These are phyloP conservation scores for Dasysyrphus tricinctus DNA, from an alignment of 2,888 invertebrate species.

Conservation along the genomic window DNA sequence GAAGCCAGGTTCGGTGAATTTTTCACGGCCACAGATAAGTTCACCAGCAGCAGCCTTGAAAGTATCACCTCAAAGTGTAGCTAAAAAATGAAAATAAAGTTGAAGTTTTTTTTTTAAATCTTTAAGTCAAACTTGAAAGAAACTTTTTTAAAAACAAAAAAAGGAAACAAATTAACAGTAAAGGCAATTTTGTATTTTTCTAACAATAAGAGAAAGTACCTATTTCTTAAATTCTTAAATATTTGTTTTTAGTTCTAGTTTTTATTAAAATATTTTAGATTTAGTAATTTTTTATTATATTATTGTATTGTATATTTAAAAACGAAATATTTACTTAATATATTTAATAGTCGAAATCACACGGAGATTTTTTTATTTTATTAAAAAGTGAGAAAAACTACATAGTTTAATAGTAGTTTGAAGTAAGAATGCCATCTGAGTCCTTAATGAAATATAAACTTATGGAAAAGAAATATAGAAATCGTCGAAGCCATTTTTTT, in stretches of 20 bases:
- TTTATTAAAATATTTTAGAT: constrained; percentile 54
- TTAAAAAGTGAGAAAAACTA: background rate
- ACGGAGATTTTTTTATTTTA: background rate
- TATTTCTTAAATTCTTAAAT: constrained; percentile 45
- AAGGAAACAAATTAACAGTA: constrained; percentile 15
- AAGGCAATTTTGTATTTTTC: constrained; percentile 58
- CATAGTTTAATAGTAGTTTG: too few species aligned
- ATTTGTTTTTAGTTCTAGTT: constrained; percentile 38
- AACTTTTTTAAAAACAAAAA: constrained; percentile 19
- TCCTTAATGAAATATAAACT: too few species aligned
- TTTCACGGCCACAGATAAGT: constrained; percentile 80
- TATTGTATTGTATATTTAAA: constrained; percentile 72
- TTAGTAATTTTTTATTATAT: constrained; percentile 28
- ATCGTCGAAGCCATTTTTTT: too few species aligned
- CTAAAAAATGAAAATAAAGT: constrained; percentile 47
- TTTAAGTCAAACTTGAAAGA: constrained; percentile 48
- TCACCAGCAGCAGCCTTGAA: constrained; percentile 73
- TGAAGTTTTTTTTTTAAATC: constrained; percentile 12
- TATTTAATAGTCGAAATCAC: constrained; percentile 71
- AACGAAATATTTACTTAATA: constrained; percentile 67
- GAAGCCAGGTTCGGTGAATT: constrained; percentile 78
- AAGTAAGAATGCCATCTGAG: too few species aligned
- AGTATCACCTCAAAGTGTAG: constrained; percentile 57
- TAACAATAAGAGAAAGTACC: constrained; percentile 55
- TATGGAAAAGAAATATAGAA: too few species aligned